Evolutionary conservation across 2,113 vertebrate genomes (phyloP).

Genomic region (Takifugu flavidus): DNA sequence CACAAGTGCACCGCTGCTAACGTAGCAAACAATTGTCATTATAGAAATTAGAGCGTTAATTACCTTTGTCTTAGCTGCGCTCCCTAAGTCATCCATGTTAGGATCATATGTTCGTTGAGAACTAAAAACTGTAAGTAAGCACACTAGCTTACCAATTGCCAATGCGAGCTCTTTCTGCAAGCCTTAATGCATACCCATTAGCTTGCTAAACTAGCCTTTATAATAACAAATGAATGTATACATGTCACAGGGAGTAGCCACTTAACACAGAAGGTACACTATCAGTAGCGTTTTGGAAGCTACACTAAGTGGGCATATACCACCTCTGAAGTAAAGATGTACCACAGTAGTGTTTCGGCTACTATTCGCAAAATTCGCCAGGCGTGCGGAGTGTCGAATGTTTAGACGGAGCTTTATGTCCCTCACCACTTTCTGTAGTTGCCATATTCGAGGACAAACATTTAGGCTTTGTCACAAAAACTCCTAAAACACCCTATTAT

Average conservation of each 20-base stretch:
- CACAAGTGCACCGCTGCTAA: slow-evolving; percentile 1
- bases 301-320: not conserved
- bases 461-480: no score
- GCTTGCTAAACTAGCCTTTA: not conserved
- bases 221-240: not conserved
- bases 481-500: no score
- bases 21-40: no score
- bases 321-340: no score
- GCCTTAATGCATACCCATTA: slow-evolving; percentile 8
- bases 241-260: not conserved
- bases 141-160: slow-evolving; percentile 20
- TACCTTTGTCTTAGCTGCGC: not conserved
- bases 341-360: no score
- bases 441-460: no score
- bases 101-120: no score
- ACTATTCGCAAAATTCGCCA: no score
- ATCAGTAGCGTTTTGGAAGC: not conserved
- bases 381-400: no score
- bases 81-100: slow-evolving; percentile 3
- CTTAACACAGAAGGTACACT: not conserved
- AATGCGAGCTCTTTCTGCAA: slow-evolving; percentile 39
- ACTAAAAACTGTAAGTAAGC: slow-evolving; percentile 2
- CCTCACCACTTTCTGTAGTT: no score
- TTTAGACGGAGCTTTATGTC: no score
- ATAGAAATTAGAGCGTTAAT: rapidly evolving